Percentiles rank a stretch among this genome's conserved stretches.
phyloP scores from a whole-genome alignment of 64 coral and sea anemone species.

The Astreopora myriophthalma region DNA sequence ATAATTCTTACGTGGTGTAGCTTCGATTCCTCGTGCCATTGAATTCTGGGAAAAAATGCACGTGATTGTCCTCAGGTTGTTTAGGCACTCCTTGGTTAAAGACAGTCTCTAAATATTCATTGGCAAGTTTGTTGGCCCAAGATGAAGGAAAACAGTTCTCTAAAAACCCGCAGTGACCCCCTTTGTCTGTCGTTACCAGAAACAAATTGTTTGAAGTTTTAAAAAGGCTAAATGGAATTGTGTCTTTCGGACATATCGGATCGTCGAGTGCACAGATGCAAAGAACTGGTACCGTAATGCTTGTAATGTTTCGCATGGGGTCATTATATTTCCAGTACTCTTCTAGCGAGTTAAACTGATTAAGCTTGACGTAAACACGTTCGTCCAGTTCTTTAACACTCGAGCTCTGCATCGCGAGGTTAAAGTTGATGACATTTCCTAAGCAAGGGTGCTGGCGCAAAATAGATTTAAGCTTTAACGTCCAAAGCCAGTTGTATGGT shows the following conservation, averaged over 20 bases:
- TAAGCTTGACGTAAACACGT: conserved; percentile 80
- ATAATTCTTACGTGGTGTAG: conserved; percentile 69
- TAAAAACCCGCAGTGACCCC: conserved; percentile 93
- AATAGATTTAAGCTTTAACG: conserved; percentile 71
- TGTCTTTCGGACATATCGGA: conserved; percentile 81
- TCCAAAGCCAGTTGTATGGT: conserved; percentile 88
- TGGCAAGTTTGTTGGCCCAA: conserved; percentile 78
- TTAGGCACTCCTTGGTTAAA: conserved; percentile 72
- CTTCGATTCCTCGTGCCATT: conserved; percentile 72
- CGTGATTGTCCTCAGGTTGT: conserved; percentile 66
- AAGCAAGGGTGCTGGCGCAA: conserved; percentile 86
- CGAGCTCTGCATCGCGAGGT: conserved; percentile 70
- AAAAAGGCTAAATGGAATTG: conserved; percentile 94
- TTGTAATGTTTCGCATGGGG: conserved; percentile 85
- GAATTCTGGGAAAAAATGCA: conserved; percentile 65
- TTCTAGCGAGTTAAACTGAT: conserved; percentile 72
- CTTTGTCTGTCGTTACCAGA: conserved; percentile 84
- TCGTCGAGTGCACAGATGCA: conserved; percentile 93
- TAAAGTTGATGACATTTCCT: conserved; percentile 75
- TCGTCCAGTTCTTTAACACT: conserved; percentile 87
- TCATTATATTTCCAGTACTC: conserved; percentile 93
- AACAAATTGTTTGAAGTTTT: conserved; percentile 97
- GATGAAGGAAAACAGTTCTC: conserved; percentile 72
- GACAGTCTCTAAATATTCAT: conserved; percentile 78
- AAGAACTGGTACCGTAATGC: conserved; percentile 81